These are phyloP conservation scores for Polietes domitor DNA, from an alignment of 2,888 invertebrate genomes.

Conservation along the genomic window DNA sequence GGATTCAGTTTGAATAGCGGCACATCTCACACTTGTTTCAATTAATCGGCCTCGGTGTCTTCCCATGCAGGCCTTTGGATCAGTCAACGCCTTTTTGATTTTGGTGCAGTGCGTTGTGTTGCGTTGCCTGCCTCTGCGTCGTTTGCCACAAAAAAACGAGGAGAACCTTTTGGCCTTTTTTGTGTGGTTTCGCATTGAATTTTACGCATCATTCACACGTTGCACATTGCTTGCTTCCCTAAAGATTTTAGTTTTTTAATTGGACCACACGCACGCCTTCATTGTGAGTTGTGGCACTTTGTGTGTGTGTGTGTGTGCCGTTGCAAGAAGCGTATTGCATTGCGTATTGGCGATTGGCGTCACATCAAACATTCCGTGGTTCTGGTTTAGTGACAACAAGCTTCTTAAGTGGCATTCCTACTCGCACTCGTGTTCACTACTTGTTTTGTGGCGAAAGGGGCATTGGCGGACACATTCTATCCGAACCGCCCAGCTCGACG, in stretches of 20 bases:
- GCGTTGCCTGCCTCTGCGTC: slow-evolving; percentile 7
- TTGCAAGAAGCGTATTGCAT: slow-evolving; percentile 35
- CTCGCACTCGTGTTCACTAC: slow-evolving; percentile 23
- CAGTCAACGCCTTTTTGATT: slow-evolving; percentile 70
- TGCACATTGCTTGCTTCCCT: slow-evolving; percentile 74
- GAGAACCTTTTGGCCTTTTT: slow-evolving; percentile 59
- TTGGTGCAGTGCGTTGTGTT: slow-evolving; percentile 58
- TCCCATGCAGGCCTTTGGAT: slow-evolving; percentile 63
- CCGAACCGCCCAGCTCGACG: no score
- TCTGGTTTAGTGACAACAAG: slow-evolving; percentile 77
- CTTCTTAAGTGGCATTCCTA: slow-evolving; percentile 72
- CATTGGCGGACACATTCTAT: no score
- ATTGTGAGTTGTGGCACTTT: slow-evolving; percentile 55
- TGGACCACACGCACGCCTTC: slow-evolving; percentile 74
- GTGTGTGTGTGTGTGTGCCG: no score
- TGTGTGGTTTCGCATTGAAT: slow-evolving; percentile 70
- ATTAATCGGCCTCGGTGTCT: slow-evolving; percentile 73
- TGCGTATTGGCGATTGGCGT: slow-evolving; percentile 70
- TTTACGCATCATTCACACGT: slow-evolving; percentile 80
- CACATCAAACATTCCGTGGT: slow-evolving; percentile 74
- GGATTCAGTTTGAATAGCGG: slow-evolving; percentile 53
- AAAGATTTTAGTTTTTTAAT: slow-evolving; percentile 75
- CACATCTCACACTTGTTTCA: slow-evolving; percentile 73
- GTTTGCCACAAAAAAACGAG: background rate
- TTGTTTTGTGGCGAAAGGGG: slow-evolving; percentile 54